Percentiles rank a stretch among this genome's conserved stretches.
These are phyloP conservation scores for Salminus brasiliensis DNA, from an alignment of 2,113 vertebrate species.

Conservation along the genomic window DNA sequence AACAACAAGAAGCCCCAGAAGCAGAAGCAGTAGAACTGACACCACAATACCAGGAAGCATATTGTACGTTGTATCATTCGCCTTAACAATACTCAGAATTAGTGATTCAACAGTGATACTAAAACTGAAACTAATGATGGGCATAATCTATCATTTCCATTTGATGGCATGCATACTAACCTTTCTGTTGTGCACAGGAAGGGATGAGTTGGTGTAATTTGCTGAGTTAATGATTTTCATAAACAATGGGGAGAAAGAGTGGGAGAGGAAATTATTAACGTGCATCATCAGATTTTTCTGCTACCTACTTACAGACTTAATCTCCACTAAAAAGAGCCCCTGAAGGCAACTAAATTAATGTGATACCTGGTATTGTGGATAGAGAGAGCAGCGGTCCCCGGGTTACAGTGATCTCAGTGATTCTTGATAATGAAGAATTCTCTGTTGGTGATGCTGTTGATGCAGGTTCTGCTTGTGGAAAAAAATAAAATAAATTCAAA, in stretches of 20 bases:
- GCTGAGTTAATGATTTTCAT: not conserved
- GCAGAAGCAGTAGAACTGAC: slow-evolving; percentile 34
- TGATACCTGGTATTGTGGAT: slow-evolving; percentile 24
- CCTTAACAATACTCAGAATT: slow-evolving; percentile 25
- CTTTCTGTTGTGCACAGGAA: not conserved
- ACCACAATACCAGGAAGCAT: slow-evolving; percentile 30
- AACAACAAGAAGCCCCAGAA: slow-evolving; percentile 14
- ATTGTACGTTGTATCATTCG: not conserved
- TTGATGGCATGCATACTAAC: slow-evolving; percentile 6
- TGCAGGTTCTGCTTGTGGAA: not conserved
- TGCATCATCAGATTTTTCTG: too few relatives aligned
- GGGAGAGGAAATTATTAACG: not conserved
- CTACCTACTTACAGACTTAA: not conserved
- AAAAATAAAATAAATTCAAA: too few relatives aligned
- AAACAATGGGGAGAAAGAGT: not conserved
- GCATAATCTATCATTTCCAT: not conserved
- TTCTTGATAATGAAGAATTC: slow-evolving; percentile 13
- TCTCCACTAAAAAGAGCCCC: not conserved
- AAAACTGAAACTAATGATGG: not conserved
- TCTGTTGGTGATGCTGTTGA: not conserved
- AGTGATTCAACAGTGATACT: not conserved
- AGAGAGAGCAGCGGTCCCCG: not conserved
- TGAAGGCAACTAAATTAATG: not conserved
- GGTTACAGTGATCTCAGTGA: not conserved
- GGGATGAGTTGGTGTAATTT: not conserved